phyloP scores from a whole-genome alignment of 2,113 vertebrate species.

The Lethenteron camtschaticum region DNA sequence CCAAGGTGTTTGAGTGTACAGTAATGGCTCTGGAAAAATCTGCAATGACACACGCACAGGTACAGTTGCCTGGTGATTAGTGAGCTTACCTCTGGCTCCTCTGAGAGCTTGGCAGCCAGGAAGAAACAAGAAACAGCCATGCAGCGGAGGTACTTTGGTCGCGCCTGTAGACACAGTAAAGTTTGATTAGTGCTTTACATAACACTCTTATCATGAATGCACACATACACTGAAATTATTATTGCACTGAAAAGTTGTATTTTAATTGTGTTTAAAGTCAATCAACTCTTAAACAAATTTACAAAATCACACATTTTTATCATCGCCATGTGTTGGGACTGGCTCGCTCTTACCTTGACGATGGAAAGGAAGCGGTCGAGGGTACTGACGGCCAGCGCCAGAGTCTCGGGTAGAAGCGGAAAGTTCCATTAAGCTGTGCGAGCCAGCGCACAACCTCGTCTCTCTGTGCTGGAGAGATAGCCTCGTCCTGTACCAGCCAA shows the following conservation, averaged over 20 bases:
- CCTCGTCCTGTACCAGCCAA: slow-evolving; percentile 36
- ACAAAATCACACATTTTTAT: no score
- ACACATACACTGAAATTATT: no score
- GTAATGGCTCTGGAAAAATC: no score
- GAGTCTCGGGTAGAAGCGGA: slow-evolving; percentile 81
- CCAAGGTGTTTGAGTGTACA: no score
- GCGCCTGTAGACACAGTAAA: slow-evolving; percentile 33
- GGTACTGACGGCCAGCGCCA: slow-evolving; percentile 68
- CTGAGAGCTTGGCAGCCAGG: slow-evolving; percentile 70
- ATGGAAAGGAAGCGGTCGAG: slow-evolving; percentile 78
- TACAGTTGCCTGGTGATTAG: no score
- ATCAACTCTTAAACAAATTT: no score
- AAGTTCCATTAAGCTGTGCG: slow-evolving; percentile 50
- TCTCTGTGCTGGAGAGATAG: slow-evolving; percentile 75
- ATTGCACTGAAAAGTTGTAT: no score
- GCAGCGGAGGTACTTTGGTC: slow-evolving; percentile 86
- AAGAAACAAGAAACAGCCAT: slow-evolving; percentile 94
- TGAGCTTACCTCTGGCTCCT: slow-evolving; percentile 70
- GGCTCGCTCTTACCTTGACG: slow-evolving; percentile 48
- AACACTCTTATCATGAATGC: no score
- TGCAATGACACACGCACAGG: no score
- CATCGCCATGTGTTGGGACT: no score
- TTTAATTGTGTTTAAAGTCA: no score
- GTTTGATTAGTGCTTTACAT: background rate
- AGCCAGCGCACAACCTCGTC: slow-evolving; percentile 85